Conservation (phyloP, 2,797 vertebrate genomes). For the Macrochelys suwanniensis region DNA sequence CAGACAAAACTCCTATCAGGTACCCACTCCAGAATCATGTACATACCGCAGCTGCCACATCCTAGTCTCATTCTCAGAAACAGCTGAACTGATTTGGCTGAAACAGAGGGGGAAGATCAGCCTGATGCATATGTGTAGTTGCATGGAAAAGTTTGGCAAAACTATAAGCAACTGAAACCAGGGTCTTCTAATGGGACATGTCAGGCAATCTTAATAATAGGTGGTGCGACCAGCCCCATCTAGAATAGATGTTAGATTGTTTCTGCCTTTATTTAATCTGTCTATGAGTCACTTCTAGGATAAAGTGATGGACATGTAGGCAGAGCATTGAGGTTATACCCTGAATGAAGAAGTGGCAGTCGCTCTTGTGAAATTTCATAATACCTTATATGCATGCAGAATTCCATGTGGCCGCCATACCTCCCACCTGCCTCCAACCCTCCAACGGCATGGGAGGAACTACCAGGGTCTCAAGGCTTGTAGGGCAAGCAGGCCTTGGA, state of each 20-base stretch:
- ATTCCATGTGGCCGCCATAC: background rate
- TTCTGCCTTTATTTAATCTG: background rate
- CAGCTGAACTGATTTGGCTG: background rate
- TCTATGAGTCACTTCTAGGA: background rate
- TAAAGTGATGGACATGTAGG: background rate
- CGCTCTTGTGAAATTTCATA: background rate
- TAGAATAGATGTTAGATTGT: background rate
- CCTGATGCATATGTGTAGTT: background rate
- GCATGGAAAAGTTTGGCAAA: background rate
- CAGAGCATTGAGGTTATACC: background rate
- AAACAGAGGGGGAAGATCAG: background rate
- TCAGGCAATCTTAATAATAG: background rate
- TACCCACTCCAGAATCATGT: too few relatives aligned
- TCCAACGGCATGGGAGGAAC: background rate
- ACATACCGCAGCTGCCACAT: too few relatives aligned
- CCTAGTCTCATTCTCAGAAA: background rate
- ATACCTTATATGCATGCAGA: background rate
- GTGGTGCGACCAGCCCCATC: too few relatives aligned
- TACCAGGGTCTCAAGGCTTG: background rate
- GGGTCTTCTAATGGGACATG: background rate
- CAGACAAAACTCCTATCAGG: too few relatives aligned
- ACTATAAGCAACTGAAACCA: background rate
- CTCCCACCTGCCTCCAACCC: background rate
- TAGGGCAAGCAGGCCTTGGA: background rate
- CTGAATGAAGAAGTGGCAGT: background rate